Evolutionary conservation across 2,888 invertebrate species (phyloP).

Genomic region (Drosophila leonis): DNA sequence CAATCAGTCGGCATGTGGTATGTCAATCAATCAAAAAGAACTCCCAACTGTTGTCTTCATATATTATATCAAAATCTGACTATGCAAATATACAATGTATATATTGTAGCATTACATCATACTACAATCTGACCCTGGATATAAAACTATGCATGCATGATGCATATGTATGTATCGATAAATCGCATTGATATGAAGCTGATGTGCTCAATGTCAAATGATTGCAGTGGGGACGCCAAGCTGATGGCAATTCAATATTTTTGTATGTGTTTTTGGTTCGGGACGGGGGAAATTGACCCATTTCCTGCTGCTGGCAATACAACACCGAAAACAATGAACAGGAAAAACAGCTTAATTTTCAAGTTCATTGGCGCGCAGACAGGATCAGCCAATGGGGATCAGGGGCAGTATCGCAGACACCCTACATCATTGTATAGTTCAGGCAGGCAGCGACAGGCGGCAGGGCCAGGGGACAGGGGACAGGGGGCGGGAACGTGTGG

Average conservation of each 20-base stretch:
- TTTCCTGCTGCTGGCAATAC: slow-evolving; percentile 3
- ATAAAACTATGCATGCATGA: background rate
- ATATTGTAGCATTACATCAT: background rate
- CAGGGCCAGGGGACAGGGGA: background rate
- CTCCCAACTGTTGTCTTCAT: background rate
- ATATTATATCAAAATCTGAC: background rate
- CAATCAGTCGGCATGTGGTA: background rate
- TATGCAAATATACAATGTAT: background rate
- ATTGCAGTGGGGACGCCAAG: background rate
- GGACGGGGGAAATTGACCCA: slow-evolving; percentile 21
- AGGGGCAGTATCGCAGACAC: slow-evolving; percentile 19
- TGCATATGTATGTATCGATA: slow-evolving; percentile 2
- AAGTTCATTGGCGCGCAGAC: slow-evolving; percentile 58
- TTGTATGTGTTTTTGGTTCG: background rate
- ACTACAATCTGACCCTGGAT: background rate
- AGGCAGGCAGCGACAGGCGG: background rate
- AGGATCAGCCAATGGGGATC: slow-evolving; percentile 43
- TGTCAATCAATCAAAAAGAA: background rate
- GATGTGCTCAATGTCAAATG: slow-evolving; percentile 11
- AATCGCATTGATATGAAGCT: background rate
- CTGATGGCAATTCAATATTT: slow-evolving; percentile 13
- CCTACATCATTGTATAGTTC: slow-evolving; percentile 6
- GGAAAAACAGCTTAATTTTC: slow-evolving; percentile 48
- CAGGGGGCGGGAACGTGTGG: slow-evolving; percentile 21
- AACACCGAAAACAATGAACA: slow-evolving; percentile 18